Evolutionary conservation across 2,888 invertebrate genomes (phyloP), one percentile per base, ranked within the genome.

Genomic region (Macaria liturata): DNA sequence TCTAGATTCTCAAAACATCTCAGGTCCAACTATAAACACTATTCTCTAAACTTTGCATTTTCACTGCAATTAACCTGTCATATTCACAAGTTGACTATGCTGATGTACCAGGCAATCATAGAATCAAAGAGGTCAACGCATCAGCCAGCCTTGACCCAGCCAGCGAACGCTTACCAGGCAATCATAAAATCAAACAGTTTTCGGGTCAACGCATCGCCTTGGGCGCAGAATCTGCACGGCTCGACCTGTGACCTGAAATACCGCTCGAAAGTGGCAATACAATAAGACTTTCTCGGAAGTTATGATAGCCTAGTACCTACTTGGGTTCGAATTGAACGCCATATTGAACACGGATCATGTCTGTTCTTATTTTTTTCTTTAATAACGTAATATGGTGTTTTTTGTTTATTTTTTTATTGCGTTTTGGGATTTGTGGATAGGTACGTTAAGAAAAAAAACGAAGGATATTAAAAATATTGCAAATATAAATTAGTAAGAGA

Each of bases 201-300:
- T 49, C 42, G 52, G 83, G 85, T 79, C 81, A 67, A 63, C 68
- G 74, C 77, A 75, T 67, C 68, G 65, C 65, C 58, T 65, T 57
- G 59, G 49, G 57, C 44, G 31, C 50, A 48, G 44, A 63, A 34
- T 59, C 47, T 32, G 56, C 63, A 73, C n/a, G n/a, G 67, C 77
- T 76, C 78, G 76, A 67, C 62, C 63, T 63, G 59, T 58, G 67
- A 65, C 67, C 64, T 65, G 60, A 63, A 66, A 82, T 72, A 77
- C 62, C 72, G 72, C 79, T 76, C 68, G 83, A 83, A 85, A 85
- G 85, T 83, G 76, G 79, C 73, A 69, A 72, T 70, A 67, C 71
- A 74, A 68, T 78, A 76, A 79, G 81, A 75, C 86, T 86, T 85
- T 85, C 86, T 75, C 81, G 75, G 65, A 47, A 57, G 64, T 75